Evolutionary conservation across 1,140 invertebrate species (phyloP).

Genomic region (Anastrepha obliqua): DNA sequence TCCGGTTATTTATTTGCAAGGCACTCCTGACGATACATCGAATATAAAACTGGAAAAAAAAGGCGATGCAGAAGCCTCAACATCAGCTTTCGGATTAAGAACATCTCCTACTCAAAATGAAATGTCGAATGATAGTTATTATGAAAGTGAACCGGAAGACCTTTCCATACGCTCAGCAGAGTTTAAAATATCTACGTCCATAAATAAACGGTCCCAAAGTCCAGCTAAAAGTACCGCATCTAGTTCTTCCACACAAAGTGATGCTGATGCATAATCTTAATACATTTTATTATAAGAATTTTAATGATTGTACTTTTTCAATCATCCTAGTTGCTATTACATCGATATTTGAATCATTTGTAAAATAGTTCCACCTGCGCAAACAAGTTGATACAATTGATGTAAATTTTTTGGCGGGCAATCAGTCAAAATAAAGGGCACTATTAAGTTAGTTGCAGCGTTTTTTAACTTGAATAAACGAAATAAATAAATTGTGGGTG

Average conservation of each 20-base stretch:
- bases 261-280: conserved; percentile 63
- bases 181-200: conserved; percentile 65
- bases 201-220: conserved; percentile 67
- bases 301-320: no score
- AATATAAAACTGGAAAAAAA: background rate
- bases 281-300: no score
- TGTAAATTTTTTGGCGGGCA: no score
- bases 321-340: no score
- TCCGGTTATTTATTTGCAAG: background rate
- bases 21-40: background rate
- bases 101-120: conserved; percentile 62
- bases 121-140: conserved; percentile 69
- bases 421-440: no score
- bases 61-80: background rate
- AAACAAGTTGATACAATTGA: no score
- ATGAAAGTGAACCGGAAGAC: conserved; percentile 71
- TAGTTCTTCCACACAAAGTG: conserved; percentile 60
- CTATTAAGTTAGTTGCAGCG: no score
- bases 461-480: no score
- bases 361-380: no score
- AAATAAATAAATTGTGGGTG: no score
- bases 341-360: no score
- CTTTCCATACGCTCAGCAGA: conserved; percentile 69
- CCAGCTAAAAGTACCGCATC: conserved; percentile 65
- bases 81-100: background rate